phyloP scores from a whole-genome alignment of 2,113 vertebrate species.

The Plestiodon gilberti region DNA sequence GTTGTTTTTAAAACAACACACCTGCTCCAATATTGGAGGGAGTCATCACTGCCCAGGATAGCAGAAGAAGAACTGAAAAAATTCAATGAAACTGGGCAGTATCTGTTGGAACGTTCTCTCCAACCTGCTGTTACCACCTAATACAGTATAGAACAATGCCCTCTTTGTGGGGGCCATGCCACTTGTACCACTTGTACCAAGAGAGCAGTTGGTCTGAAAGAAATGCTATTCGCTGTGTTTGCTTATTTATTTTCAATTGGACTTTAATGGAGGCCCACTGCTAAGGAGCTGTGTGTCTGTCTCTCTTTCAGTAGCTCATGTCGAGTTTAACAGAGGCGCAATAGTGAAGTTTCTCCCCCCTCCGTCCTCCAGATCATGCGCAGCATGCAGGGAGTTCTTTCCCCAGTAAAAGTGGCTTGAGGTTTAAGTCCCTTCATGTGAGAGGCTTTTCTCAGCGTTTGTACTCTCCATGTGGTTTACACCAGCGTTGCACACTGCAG shows the following conservation, averaged over 20 bases:
- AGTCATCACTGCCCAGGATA: neutral
- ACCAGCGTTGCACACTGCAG: conserved; percentile 48
- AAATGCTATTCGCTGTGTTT: neutral
- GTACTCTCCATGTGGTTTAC: conserved; percentile 60
- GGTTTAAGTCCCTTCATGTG: conserved; percentile 57
- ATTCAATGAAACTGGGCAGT: neutral
- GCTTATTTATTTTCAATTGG: neutral
- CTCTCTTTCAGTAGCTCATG: conserved; percentile 37
- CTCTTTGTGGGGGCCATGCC: neutral
- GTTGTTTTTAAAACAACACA: too few species aligned
- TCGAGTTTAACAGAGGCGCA: conserved; percentile 52
- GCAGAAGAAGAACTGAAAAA: neutral
- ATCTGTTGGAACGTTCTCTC: neutral
- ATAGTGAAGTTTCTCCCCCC: conserved; percentile 9
- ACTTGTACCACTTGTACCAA: neutral
- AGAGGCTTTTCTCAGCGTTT: conserved; percentile 55
- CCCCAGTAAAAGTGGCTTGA: conserved; percentile 55
- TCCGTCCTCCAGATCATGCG: conserved; percentile 6
- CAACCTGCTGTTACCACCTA: neutral
- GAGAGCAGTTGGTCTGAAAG: neutral
- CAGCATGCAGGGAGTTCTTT: conserved; percentile 53
- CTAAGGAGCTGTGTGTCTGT: conserved; percentile 41
- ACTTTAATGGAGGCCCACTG: conserved; percentile 23
- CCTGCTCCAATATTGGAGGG: neutral
- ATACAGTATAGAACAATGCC: neutral